These are phyloP conservation scores for Notechis scutatus DNA, from an alignment of 2,113 vertebrate genomes.

Conservation along the genomic window DNA sequence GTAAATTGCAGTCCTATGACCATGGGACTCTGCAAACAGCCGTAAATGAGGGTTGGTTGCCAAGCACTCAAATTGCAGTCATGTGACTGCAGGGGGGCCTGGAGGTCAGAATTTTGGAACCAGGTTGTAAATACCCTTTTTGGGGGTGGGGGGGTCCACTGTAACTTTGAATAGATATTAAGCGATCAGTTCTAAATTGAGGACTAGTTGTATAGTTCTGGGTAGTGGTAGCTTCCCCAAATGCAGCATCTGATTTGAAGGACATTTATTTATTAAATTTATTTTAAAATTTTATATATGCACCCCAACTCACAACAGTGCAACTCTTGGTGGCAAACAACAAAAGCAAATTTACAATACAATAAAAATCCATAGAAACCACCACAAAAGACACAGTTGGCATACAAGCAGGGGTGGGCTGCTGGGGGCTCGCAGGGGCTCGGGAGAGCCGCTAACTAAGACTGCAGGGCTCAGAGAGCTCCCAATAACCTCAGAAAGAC, in stretches of 20 bases:
- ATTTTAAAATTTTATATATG: not conserved
- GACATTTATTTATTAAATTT: not conserved
- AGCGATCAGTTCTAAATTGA: not conserved
- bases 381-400: not conserved
- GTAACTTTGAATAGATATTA: not conserved
- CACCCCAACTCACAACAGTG: not conserved
- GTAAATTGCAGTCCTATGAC: not conserved
- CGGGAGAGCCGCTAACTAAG: no score
- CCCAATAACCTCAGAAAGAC: no score
- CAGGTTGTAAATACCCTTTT: not conserved
- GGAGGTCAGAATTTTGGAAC: not conserved
- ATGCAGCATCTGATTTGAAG: not conserved
- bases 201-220: not conserved
- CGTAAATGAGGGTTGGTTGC: not conserved
- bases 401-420: no score
- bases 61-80: not conserved
- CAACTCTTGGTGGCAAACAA: not conserved
- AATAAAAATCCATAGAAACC: not conserved
- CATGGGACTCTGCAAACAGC: not conserved
- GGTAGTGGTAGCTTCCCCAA: not conserved
- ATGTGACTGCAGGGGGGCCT: not conserved
- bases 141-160: rapidly evolving
- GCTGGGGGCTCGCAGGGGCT: no score
- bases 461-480: no score
- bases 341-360: not conserved